Percentiles rank a stretch among this genome's conserved stretches.
Evolutionary conservation across 2,797 vertebrate species (phyloP).

Genomic region (Neosilurus mollespiculum): DNA sequence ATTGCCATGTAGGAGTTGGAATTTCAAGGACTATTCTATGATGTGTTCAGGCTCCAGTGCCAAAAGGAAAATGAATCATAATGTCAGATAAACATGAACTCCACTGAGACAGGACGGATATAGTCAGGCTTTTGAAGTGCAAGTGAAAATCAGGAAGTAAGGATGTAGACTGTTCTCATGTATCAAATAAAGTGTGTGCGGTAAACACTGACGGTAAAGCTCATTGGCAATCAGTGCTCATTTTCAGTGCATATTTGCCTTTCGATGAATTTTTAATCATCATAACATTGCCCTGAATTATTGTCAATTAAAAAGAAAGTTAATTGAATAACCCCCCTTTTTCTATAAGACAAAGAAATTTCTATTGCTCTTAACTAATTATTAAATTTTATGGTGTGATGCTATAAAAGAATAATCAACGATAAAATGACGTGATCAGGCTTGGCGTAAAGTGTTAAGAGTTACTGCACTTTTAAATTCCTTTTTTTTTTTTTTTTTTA

Average conservation of each 20-base stretch:
- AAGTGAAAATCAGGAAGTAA: background rate
- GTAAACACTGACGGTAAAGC: background rate
- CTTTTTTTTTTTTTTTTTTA: too few species aligned
- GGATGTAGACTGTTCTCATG: background rate
- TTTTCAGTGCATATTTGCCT: background rate
- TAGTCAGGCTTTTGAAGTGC: background rate
- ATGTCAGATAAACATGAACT: conserved; percentile 1
- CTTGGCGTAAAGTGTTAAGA: background rate
- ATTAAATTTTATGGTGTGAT: background rate
- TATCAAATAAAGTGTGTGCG: conserved; percentile 5
- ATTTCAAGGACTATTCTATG: background rate
- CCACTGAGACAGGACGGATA: background rate
- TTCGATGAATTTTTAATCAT: background rate
- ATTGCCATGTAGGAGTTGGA: background rate
- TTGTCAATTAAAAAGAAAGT: background rate
- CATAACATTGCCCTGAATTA: background rate
- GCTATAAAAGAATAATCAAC: background rate
- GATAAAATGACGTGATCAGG: background rate
- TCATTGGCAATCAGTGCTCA: conserved; percentile 4
- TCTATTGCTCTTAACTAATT: background rate
- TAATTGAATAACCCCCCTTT: background rate
- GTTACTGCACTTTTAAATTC: background rate
- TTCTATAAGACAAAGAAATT: background rate
- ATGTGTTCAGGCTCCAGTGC: background rate
- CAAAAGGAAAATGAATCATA: background rate